These are phyloP conservation scores for Dicrostonyx torquatus DNA, from an alignment of 2,797 vertebrate genomes.

Conservation along the genomic window DNA sequence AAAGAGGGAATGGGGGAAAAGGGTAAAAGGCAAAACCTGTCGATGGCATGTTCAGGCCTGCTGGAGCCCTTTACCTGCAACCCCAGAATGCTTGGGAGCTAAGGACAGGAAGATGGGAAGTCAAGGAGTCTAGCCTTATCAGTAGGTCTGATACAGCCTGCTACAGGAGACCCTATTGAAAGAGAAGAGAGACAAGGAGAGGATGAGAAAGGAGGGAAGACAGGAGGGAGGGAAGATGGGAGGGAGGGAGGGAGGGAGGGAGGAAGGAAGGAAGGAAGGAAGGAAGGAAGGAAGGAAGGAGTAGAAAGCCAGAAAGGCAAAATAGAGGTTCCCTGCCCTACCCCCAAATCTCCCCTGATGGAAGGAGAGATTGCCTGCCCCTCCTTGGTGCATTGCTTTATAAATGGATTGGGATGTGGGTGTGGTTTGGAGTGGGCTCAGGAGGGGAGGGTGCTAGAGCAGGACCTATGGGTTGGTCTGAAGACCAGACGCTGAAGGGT, in stretches of 20 bases:
- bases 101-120: background rate
- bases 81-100: background rate
- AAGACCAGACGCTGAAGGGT: background rate
- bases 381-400: too few species aligned
- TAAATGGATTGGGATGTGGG: background rate
- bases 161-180: background rate
- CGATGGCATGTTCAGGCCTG: background rate
- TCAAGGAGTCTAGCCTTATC: background rate
- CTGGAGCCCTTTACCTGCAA: background rate
- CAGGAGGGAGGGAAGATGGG: too few species aligned
- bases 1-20: background rate
- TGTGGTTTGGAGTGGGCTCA: background rate
- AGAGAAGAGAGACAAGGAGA: background rate
- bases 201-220: too few species aligned
- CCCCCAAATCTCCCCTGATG: background rate
- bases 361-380: background rate
- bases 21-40: background rate
- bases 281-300: background rate
- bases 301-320: background rate
- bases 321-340: background rate
- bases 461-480: background rate
- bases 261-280: accelerated
- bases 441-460: background rate
- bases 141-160: background rate
- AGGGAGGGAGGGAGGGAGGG: accelerated